Evolutionary conservation across 2,797 vertebrate genomes (phyloP), one percentile per base, ranked within the genome.

Genomic region (Chloroceryle amazona): DNA sequence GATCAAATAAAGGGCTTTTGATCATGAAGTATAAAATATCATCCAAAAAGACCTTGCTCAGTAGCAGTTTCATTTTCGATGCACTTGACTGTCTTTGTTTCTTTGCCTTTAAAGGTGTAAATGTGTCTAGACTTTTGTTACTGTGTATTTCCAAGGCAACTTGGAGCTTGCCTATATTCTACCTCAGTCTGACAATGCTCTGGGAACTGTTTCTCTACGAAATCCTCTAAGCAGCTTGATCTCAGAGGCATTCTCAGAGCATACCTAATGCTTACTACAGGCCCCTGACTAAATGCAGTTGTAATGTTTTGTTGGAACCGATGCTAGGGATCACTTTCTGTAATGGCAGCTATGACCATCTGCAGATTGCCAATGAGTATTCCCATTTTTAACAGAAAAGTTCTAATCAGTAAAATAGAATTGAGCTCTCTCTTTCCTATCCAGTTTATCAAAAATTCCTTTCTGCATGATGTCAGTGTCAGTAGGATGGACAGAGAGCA

Each of bases 181-280:
- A 2, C 28, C 31, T 67, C 44, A 37, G 15, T 60, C 52, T 74
- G 65, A 47, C 57, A 80, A 39, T 1, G 1, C 33, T 63, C 71
- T 89, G 47, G 42, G 39, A 82, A 73, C n/a, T 7, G 37, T 87
- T 93, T 93, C 35, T 76, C 20, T 87, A 80, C 47, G 44, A 85
- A 87, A 96, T 97, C 81, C 63, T 80, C 71, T 89, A 85, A 96
- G 55, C 55, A 93, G 79, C 68, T 94, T 95, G 78, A 44, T 80
- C 47, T 81, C 31, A 41, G 39, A 87, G n/a, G 35, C 75, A 61
- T 82, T 80, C 74, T 85, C 20, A 28, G 66, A 70, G 7, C 51
- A 52, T 66, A 75, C 37, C 22, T 83, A 90, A 78, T 88, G 57
- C 74, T 84, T 71, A 47, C 31, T n/a, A 26, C 12, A 63, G 70